These are phyloP conservation scores for Drosophila tristis DNA, from an alignment of 1,140 invertebrate genomes.

Conservation along the genomic window DNA sequence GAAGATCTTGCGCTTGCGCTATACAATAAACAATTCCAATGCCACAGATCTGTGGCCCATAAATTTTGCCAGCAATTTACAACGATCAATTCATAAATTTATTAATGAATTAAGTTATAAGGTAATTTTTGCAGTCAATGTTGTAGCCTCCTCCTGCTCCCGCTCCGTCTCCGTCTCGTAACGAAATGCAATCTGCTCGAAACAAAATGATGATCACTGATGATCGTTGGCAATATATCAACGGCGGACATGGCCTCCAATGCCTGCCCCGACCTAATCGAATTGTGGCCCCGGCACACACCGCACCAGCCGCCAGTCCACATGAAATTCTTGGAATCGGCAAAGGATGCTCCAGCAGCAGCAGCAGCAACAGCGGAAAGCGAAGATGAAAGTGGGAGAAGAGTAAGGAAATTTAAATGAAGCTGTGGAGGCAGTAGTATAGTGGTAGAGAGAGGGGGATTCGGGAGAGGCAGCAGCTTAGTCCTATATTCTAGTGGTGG, in stretches of 20 bases:
- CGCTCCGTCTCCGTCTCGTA: conserved; percentile 4
- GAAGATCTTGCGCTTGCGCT: conserved; percentile 1
- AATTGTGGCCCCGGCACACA: conserved; percentile 55
- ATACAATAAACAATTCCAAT: conserved; percentile 33
- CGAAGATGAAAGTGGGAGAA: conserved; percentile 5
- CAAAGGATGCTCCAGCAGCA: conserved; percentile 37
- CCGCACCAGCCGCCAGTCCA: conserved; percentile 25
- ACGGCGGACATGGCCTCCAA: conserved; percentile 50
- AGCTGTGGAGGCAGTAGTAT: conserved; percentile 49
- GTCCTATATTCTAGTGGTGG: too few relatives aligned
- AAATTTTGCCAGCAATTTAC: conserved; percentile 79
- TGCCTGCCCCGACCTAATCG: conserved; percentile 56
- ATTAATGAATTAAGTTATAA: conserved; percentile 84
- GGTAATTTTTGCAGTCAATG: conserved; percentile 75
- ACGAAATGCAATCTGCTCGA: conserved; percentile 61
- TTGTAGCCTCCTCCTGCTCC: conserved; percentile 18
- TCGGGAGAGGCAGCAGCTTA: background rate
- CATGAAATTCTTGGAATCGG: conserved; percentile 67
- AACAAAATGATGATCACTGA: conserved; percentile 67
- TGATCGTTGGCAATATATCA: conserved; percentile 73
- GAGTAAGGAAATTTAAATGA: conserved; percentile 72
- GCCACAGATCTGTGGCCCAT: conserved; percentile 60
- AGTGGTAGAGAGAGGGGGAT: background rate
- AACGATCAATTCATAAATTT: conserved; percentile 82
- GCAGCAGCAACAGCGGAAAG: background rate